Conservation (phyloP, 2,888 invertebrate species). For the Philaethria dido region DNA sequence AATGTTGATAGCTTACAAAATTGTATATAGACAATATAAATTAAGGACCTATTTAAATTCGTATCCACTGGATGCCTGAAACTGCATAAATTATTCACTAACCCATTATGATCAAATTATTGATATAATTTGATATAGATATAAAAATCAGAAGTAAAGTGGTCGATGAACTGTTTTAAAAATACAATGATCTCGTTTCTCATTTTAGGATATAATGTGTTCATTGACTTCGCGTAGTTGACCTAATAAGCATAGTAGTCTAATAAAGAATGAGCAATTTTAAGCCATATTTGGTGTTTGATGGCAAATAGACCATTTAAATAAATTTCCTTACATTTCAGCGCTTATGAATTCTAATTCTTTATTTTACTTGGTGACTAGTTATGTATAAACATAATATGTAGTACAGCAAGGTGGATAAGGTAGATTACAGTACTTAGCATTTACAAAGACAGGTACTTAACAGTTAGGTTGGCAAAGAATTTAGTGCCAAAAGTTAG, state of each 20-base stretch:
- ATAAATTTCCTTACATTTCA: background rate
- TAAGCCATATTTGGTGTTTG: background rate
- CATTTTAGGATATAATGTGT: slow-evolving; percentile 51
- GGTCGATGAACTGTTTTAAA: slow-evolving; percentile 44
- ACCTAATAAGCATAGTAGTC: slow-evolving; percentile 13
- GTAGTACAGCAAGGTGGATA: too few species aligned
- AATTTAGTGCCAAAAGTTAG: too few species aligned
- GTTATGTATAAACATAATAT: too few species aligned
- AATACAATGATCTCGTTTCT: slow-evolving; percentile 48
- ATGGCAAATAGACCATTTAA: slow-evolving; percentile 9
- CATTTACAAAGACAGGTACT: too few species aligned
- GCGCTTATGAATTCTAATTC: background rate
- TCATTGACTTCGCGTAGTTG: slow-evolving; percentile 48
- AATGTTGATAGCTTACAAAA: too few species aligned
- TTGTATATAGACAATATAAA: too few species aligned
- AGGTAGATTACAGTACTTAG: too few species aligned
- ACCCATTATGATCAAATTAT: background rate
- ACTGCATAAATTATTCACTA: background rate
- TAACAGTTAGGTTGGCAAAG: too few species aligned
- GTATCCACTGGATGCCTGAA: background rate
- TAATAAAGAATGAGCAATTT: background rate
- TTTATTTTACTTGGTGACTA: background rate
- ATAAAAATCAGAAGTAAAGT: slow-evolving; percentile 42
- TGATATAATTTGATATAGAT: too few species aligned
- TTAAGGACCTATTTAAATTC: too few species aligned